phyloP scores from a whole-genome alignment of 35 echinoderm and acorn worm genomes.

The Ophioderma brevispina region DNA sequence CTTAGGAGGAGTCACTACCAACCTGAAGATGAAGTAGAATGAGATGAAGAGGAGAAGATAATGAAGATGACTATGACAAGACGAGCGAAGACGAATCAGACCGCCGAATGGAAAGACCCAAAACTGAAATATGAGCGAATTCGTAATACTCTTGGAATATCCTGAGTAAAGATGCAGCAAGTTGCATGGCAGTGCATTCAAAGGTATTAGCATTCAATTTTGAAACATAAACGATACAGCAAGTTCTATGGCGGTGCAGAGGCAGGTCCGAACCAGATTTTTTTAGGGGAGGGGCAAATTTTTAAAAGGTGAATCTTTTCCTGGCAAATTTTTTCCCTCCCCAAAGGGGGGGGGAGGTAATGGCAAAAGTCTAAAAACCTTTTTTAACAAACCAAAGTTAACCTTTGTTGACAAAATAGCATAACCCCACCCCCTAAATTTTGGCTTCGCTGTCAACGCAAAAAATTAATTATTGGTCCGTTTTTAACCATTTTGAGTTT shows the following conservation, averaged over 20 bases:
- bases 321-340: too few relatives aligned
- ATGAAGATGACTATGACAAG: conserved; percentile 56
- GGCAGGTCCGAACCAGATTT: neutral
- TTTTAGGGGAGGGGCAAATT: too few relatives aligned
- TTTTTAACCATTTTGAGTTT: too few relatives aligned
- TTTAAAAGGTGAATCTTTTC: too few relatives aligned
- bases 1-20: too few relatives aligned
- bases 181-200: conserved; percentile 92
- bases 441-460: too few relatives aligned
- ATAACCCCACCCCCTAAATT: too few relatives aligned
- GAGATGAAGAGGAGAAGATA: conserved; percentile 43
- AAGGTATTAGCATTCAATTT: conserved; percentile 61
- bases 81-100: conserved; percentile 67
- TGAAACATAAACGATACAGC: neutral
- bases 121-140: conserved; percentile 99
- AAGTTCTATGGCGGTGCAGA: neutral
- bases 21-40: conserved; percentile 7
- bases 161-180: conserved; percentile 87
- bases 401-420: too few relatives aligned
- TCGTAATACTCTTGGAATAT: conserved; percentile 83
- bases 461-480: too few relatives aligned
- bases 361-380: too few relatives aligned
- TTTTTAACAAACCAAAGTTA: too few relatives aligned
- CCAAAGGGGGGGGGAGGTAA: too few relatives aligned
- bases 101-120: conserved; percentile 69